phyloP scores from a whole-genome alignment of 37 sponge, comb jelly and placozoan genomes.

The Eunapius fragilis region DNA sequence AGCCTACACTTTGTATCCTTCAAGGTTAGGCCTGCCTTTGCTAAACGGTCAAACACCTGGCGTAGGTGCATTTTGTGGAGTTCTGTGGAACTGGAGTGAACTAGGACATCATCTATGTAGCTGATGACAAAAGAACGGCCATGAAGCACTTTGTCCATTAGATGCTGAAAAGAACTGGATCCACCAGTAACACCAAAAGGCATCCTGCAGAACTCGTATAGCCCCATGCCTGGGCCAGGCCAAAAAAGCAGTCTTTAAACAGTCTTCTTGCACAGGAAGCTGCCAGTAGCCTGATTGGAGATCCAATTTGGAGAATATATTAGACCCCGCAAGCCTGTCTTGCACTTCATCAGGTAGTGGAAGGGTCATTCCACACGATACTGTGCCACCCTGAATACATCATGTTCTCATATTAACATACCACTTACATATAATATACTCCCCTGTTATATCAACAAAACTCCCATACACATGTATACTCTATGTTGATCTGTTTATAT shows the following conservation, averaged over 20 bases:
- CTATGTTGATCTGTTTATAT: too few relatives aligned
- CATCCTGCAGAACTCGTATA: slow-evolving; percentile 24
- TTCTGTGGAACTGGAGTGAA: slow-evolving; percentile 6
- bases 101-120: slow-evolving; percentile 33
- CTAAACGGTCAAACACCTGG: slow-evolving; percentile 7
- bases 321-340: slow-evolving; percentile 5
- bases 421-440: too few relatives aligned
- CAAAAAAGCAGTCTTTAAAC: slow-evolving; percentile 22
- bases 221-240: slow-evolving; percentile 47
- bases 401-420: too few relatives aligned
- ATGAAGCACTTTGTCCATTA: slow-evolving; percentile 20
- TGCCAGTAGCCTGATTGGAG: slow-evolving; percentile 37
- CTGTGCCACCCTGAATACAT: too few relatives aligned
- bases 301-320: slow-evolving; percentile 38
- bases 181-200: slow-evolving; percentile 42
- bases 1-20: slow-evolving; percentile 15
- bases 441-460: too few relatives aligned
- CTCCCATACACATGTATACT: too few relatives aligned
- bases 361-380: slow-evolving; percentile 5
- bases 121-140: slow-evolving; percentile 11
- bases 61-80: slow-evolving; percentile 3
- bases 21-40: slow-evolving; percentile 14
- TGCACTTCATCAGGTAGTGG: slow-evolving; percentile 50
- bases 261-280: slow-evolving; percentile 18
- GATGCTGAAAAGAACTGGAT: slow-evolving; percentile 34